Percentiles rank a stretch among this genome's conserved stretches.
Evolutionary conservation across 2,113 vertebrate genomes (phyloP).

Genomic region (Ochotona curzoniae): DNA sequence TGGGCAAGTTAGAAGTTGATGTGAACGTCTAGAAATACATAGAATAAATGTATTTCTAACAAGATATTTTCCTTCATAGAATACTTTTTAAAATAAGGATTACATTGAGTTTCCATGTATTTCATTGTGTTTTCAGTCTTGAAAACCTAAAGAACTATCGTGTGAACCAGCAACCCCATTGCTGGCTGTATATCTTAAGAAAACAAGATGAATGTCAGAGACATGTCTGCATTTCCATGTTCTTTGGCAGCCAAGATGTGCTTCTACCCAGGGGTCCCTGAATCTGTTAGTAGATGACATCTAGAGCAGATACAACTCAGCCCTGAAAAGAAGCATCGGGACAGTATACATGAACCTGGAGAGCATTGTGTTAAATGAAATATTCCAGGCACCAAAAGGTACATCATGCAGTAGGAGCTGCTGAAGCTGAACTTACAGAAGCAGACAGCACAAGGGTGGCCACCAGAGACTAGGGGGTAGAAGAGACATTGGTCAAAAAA

Average conservation of each 20-base stretch:
- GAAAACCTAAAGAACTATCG: neutral
- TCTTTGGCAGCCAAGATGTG: neutral
- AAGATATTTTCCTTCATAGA: conserved; percentile 19
- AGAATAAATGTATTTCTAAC: neutral
- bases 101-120: neutral
- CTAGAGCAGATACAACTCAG: neutral
- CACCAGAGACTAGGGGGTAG: neutral
- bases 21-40: neutral
- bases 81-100: neutral
- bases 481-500: neutral
- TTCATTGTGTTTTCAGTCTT: neutral
- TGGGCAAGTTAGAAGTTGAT: neutral
- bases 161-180: neutral
- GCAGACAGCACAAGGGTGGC: neutral
- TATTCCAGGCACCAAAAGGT: neutral
- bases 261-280: neutral
- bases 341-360: neutral
- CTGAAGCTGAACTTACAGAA: neutral
- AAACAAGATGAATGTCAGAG: neutral
- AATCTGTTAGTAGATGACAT: neutral
- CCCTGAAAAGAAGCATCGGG: neutral
- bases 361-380: neutral
- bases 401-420: neutral
- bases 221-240: neutral
- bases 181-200: neutral